phyloP scores from a whole-genome alignment of 2,113 vertebrate genomes.

The Sander lucioperca region DNA sequence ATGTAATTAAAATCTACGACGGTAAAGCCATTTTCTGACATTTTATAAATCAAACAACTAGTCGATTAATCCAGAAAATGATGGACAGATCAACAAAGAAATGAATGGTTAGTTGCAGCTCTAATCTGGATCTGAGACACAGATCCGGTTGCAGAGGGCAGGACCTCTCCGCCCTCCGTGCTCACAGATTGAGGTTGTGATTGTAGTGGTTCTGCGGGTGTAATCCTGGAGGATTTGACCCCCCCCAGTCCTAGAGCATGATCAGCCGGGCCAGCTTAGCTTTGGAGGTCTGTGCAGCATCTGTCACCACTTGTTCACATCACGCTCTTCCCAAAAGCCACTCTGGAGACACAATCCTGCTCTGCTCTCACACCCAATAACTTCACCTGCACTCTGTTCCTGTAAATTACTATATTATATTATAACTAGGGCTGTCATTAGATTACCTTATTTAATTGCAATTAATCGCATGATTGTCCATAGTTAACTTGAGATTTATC shows the following conservation, averaged over 20 bases:
- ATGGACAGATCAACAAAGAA: too few relatives aligned
- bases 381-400: background rate
- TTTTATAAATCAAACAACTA: too few relatives aligned
- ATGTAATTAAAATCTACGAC: too few relatives aligned
- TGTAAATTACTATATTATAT: background rate
- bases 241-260: conserved; percentile 17
- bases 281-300: conserved; percentile 37
- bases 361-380: background rate
- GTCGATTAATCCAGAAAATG: too few relatives aligned
- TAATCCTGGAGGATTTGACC: conserved; percentile 65
- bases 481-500: too few relatives aligned
- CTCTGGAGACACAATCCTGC: background rate
- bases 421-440: too few relatives aligned
- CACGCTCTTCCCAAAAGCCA: conserved; percentile 6
- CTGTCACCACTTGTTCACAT: conserved; percentile 40
- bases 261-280: conserved; percentile 43
- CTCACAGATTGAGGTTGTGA: conserved; percentile 38
- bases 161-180: background rate
- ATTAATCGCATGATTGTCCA: too few relatives aligned
- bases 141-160: background rate
- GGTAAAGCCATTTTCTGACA: too few relatives aligned
- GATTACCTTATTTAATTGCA: too few relatives aligned
- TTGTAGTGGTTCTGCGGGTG: conserved; percentile 33
- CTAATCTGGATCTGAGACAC: background rate
- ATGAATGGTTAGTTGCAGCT: too few relatives aligned